These are phyloP conservation scores for Drosophila lacicola DNA, from an alignment of 2,888 invertebrate genomes.

Conservation along the genomic window DNA sequence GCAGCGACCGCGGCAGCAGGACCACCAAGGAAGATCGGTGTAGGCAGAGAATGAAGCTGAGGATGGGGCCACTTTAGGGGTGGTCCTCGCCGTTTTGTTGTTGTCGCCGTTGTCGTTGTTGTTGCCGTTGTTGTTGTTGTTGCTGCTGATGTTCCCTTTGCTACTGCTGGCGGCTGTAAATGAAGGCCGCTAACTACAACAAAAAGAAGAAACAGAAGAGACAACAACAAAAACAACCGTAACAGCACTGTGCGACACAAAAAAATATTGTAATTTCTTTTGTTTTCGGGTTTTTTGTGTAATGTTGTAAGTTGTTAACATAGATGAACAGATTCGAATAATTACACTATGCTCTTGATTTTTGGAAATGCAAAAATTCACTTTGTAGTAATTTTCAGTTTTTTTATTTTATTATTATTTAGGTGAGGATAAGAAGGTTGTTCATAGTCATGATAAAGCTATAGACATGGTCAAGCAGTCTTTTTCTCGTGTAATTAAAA, in stretches of 20 bases:
- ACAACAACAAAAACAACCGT: constrained; percentile 21
- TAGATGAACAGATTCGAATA: constrained; percentile 21
- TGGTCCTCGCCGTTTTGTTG: constrained; percentile 61
- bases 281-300: constrained; percentile 2
- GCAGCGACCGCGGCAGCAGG: constrained; percentile 25
- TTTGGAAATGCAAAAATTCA: background rate
- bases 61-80: constrained; percentile 68
- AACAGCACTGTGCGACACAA: constrained; percentile 62
- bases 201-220: constrained; percentile 13
- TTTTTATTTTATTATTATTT: too few relatives aligned
- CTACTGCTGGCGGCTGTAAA: constrained; percentile 62
- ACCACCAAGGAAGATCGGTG: constrained; percentile 62
- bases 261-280: constrained; percentile 17
- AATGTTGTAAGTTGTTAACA: constrained; percentile 4
- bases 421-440: too few relatives aligned
- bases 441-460: too few relatives aligned
- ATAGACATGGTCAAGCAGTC: too few relatives aligned
- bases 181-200: constrained; percentile 49
- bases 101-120: constrained; percentile 17
- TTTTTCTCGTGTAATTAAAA: too few relatives aligned
- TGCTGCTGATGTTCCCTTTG: constrained; percentile 24
- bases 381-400: too few relatives aligned
- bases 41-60: constrained; percentile 7
- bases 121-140: constrained; percentile 3
- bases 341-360: constrained; percentile 2